Base-by-base conservation (phyloP, 1,140 invertebrate species). In the Meloidogyne hapla region DNA sequence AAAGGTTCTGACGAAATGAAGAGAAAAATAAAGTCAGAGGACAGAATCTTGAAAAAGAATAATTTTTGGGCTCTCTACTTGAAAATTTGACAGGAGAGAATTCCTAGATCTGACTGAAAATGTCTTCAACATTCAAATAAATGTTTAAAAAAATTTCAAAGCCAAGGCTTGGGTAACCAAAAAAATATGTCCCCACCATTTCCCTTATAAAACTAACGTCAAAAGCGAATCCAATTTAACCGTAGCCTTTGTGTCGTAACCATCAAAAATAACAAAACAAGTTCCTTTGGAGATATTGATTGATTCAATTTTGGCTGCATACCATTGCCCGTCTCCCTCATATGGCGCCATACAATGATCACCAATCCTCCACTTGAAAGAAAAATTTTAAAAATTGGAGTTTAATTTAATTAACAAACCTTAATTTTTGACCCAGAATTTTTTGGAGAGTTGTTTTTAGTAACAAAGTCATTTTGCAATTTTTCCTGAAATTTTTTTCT, bases 331-430 rank as follows among this genome's bases (percentile, higher is more conserved):
- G 26, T 81, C 80, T 4, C 48, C 78, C 9, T 28, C 75, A 65
- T 81, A 81, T 25, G 67, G 81, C 4, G 80, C 80, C 75, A 83
- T 80, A 62, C 80, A 81, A 13, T 25, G 21, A 26, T 81, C 80
- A 21, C 77, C 77, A 21, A 72, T 40, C 25, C 79, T 83, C 80
- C 80, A 81, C 38, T 67, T 23, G 71, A 69, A 80, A 80, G 6
- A 10, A 76, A 1, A 26, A 48, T 26, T 4, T 33, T 26, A 12
- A 25, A 8, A 25, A n/a, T 76, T 33, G 3, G 13, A 28, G 4
- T 23, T 45, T 10, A 69, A 33, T 18, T 13, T 6, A 13, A 1
- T 9, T 2, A 5, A 38, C 10, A 42, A 42, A 56, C 28, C 33
- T 13, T 25, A 26, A 23, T 42, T 77, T 77, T 61, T 12, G 28